Evolutionary conservation across 1,140 invertebrate species (phyloP), one percentile per base, ranked within the genome.

Genomic region (Ylistrum balloti): DNA sequence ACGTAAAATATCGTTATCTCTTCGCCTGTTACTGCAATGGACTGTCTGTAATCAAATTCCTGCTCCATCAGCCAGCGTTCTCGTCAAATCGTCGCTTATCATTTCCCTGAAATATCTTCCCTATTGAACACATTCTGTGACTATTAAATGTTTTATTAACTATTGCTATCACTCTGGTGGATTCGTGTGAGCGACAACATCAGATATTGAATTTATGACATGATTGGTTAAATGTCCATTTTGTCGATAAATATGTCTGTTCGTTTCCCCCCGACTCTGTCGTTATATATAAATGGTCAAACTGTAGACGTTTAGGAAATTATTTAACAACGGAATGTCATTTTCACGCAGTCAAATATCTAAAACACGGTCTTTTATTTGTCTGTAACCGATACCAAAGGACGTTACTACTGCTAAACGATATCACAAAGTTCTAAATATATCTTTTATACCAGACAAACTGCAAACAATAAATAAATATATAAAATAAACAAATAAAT

Each of bases 191-290:
- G n/a, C 3, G 56, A 74, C 56, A 74, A 74, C 56, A 28, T 74
- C 56, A 17, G 56, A 74, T 74, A 74, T 74, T 74, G 56, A 74
- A 74, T 74, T 74, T 74, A 74, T 74, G 56, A 74, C 56, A 28
- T 74, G 56, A 74, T 74, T 74, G 56, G 56, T 74, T 74, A 74
- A 74, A 74, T 74, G 56, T 74, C n/a, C n/a, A 74, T 74, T 28
- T n/a, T 17, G 5, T 17, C 28, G 56, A 74, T 74, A 74, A 74
- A 74, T 0, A 22, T 74, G 56, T 74, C 56, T 74, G 56, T 74
- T 3, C 9, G n/a, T 7, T n/a, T 74, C 56, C 56, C 41, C 56
- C 56, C n/a, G n/a, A n/a, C n/a, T n/a, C n/a, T n/a, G n/a, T n/a
- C n/a, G n/a, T n/a, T n/a, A n/a, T n/a, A n/a, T n/a, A n/a, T n/a